These are phyloP conservation scores for Pachyuromys duprasi DNA, from an alignment of 2,797 vertebrate genomes.

Conservation along the genomic window DNA sequence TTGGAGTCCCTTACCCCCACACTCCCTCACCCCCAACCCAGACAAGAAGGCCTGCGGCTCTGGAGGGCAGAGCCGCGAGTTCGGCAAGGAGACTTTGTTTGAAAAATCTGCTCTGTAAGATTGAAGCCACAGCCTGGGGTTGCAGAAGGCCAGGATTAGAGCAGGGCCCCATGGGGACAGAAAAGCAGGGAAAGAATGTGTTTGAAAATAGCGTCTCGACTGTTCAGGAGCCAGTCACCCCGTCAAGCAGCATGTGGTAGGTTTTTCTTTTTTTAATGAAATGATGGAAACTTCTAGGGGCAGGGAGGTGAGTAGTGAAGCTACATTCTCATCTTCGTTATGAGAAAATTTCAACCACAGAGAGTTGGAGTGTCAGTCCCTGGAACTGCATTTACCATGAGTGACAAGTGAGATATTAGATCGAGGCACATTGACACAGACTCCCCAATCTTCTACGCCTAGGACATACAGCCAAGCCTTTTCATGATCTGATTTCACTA, in stretches of 20 bases:
- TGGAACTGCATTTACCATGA: background rate
- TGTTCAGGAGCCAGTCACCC: background rate
- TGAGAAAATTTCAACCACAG: constrained; percentile 30
- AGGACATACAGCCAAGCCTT: background rate
- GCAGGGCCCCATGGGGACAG: constrained; percentile 43
- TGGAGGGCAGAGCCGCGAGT: constrained; percentile 51
- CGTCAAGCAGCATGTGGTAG: constrained; percentile 46
- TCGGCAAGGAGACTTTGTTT: constrained; percentile 65
- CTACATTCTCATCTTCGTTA: constrained; percentile 34
- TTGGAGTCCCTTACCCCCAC: constrained; percentile 11
- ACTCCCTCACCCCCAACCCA: background rate
- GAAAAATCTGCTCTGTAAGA: constrained; percentile 66
- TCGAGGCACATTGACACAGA: background rate
- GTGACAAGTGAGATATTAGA: constrained; percentile 30
- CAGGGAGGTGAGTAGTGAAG: constrained; percentile 4
- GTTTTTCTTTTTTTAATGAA: constrained; percentile 52
- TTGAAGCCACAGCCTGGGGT: constrained; percentile 56
- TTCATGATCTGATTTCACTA: background rate
- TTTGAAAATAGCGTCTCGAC: constrained; percentile 62
- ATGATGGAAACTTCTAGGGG: constrained; percentile 58
- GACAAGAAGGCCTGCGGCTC: constrained; percentile 72
- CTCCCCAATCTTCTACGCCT: background rate
- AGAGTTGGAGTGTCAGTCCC: background rate
- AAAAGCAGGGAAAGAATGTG: constrained; percentile 59
- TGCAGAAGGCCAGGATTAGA: constrained; percentile 63